Evolutionary conservation across 2,888 invertebrate species (phyloP), one percentile per base, ranked within the genome.

Genomic region (Nesidiocoris tenuis): DNA sequence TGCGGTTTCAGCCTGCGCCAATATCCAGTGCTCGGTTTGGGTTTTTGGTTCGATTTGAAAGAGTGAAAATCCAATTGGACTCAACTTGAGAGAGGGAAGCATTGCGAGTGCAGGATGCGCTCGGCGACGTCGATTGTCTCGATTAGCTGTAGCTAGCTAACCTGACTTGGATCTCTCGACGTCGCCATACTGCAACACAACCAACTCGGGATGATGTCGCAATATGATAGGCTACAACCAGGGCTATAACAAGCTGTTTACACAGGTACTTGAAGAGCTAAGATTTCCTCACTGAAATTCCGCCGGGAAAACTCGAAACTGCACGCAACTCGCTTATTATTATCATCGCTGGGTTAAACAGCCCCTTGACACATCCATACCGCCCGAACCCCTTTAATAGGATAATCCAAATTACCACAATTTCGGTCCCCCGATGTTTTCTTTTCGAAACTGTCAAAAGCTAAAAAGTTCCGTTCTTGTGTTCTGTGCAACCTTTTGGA

Each of bases 171-270:
- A 24, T 65, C 65, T 54, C 55, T 25, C 56, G 19, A 55, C 65
- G 63, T 64, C 74, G 75, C 75, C 75, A 75, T 67, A 66, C 75
- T 75, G 75, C 75, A 61, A 66, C 75, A 63, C 75, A 63, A 75
- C 61, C 63, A 65, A 67, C 61, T 84, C 83, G 81, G 81, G 82
- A 83, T 85, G 86, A 88, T 88, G 89, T 84, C 88, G 88, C 86
- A 89, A 85, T 85, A 91, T 90, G 89, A 91, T 91, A 87, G 90
- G 90, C 82, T 91, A 91, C 87, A 90, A 88, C 84, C 88, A 90
- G 83, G 91, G 91, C 84, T 91, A 91, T 88, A 91, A 91, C 87
- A 92, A 91, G 87, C 88, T 92, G 83, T 91, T 91, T 83, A 91
- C 92, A 78, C 92, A 92, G 91, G 92, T 92, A 85, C 82, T 80